Percentiles rank a stretch among this genome's conserved stretches.
phyloP scores from a whole-genome alignment of 2,113 vertebrate genomes.

The Notarius quadriscutis region DNA sequence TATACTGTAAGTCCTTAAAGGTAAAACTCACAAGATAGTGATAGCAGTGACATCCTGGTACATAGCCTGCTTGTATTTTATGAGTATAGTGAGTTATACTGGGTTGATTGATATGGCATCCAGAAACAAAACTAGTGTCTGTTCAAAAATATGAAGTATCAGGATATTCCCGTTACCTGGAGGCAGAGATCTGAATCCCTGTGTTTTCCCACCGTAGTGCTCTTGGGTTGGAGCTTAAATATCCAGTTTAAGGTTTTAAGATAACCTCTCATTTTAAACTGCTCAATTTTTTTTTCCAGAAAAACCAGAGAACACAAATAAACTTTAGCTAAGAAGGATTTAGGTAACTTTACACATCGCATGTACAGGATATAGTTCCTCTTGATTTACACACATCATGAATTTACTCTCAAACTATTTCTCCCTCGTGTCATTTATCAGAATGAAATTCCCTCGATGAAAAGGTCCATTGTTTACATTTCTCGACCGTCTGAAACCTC shows the following conservation, averaged over 20 bases:
- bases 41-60: neutral
- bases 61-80: neutral
- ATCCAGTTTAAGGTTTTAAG: conserved; percentile 68
- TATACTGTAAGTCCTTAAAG: neutral
- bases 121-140: neutral
- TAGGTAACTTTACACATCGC: too few relatives aligned
- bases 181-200: conserved; percentile 73
- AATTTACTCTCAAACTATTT: neutral
- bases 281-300: neutral
- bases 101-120: neutral
- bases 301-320: neutral
- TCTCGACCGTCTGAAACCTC: neutral
- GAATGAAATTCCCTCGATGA: neutral
- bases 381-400: neutral
- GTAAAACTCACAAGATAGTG: neutral
- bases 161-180: conserved; percentile 64
- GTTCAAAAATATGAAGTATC: neutral
- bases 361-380: neutral
- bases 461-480: neutral
- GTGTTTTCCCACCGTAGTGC: conserved; percentile 69
- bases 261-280: conserved; percentile 71
- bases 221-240: conserved; percentile 68
- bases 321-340: neutral
- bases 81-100: neutral
- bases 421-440: neutral